A percentile compares a stretch with the other conserved stretches of the same genome.
Evolutionary conservation across 2,113 vertebrate species (phyloP).

Genomic region (Struthio camelus): DNA sequence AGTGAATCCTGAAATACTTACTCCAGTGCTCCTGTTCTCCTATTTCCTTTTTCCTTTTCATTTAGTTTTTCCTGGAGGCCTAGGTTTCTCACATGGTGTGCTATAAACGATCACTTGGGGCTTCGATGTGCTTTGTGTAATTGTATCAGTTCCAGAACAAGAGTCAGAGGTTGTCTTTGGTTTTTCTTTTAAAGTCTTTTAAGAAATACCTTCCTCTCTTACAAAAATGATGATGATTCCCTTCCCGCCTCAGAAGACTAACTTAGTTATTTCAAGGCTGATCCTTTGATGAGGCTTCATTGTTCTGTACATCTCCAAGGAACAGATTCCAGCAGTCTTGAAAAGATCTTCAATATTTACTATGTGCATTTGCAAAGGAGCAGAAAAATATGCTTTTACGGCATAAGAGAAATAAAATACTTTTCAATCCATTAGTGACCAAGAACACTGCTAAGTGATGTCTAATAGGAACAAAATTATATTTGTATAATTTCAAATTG

Average conservation of each 20-base stretch:
- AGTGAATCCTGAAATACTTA: not conserved
- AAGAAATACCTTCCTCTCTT: not conserved
- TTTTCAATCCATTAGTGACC: not conserved
- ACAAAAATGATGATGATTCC: not conserved
- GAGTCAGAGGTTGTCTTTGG: constrained; percentile 32
- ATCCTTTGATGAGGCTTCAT: not conserved
- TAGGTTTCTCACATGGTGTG: not conserved
- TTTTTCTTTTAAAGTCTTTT: constrained; percentile 12
- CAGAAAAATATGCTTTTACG: not conserved
- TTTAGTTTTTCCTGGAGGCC: constrained; percentile 3
- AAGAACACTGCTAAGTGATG: not conserved
- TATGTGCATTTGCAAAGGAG: not conserved
- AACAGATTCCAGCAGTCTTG: not conserved
- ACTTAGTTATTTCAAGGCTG: not conserved
- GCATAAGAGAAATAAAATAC: not conserved
- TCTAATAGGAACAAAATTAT: not conserved
- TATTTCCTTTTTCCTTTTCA: constrained; percentile 7
- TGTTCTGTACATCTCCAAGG: not conserved
- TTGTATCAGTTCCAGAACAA: constrained; percentile 7
- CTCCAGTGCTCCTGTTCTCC: not conserved
- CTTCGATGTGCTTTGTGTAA: constrained; percentile 24
- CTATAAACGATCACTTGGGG: not conserved
- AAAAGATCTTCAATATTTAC: not conserved
- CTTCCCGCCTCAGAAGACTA: not conserved
- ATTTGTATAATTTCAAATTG: not conserved